phyloP scores from a whole-genome alignment of 2,113 vertebrate species.

The Herpailurus yagouaroundi region DNA sequence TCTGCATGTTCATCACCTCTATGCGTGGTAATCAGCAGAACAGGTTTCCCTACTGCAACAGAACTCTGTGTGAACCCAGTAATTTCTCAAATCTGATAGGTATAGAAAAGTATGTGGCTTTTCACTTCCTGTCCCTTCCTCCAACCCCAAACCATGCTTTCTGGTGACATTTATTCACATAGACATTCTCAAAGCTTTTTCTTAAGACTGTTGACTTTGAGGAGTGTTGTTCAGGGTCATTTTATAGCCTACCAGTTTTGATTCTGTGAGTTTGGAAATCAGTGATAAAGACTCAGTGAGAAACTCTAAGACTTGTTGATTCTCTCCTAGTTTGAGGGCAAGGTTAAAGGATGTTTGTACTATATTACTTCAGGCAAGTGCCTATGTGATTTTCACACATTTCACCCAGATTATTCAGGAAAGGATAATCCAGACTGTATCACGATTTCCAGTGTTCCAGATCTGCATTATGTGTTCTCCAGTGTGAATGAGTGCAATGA shows the following conservation, averaged over 20 bases:
- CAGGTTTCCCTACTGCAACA: conserved; percentile 47
- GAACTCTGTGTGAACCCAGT: conserved; percentile 44
- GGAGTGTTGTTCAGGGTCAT: neutral
- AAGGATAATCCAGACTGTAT: neutral
- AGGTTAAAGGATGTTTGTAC: neutral
- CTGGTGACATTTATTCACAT: conserved; percentile 69
- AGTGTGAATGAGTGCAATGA: neutral
- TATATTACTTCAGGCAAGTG: neutral
- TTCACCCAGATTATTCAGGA: neutral
- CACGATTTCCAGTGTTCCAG: neutral
- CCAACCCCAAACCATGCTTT: conserved; percentile 70
- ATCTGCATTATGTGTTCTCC: neutral
- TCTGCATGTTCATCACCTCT: conserved; percentile 47
- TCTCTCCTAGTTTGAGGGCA: neutral
- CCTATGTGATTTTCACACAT: neutral
- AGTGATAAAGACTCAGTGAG: neutral
- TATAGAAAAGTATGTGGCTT: conserved; percentile 58
- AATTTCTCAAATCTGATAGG: conserved; percentile 71
- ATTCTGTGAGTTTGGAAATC: conserved; percentile 44
- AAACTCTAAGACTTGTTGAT: neutral
- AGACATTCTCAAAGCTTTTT: conserved; percentile 14
- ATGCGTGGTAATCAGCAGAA: conserved; percentile 43
- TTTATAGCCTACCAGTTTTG: conserved; percentile 1
- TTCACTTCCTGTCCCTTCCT: conserved; percentile 74
- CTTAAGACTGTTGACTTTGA: neutral